phyloP scores from a whole-genome alignment of 2,113 vertebrate species.

The Engraulis encrasicolus region DNA sequence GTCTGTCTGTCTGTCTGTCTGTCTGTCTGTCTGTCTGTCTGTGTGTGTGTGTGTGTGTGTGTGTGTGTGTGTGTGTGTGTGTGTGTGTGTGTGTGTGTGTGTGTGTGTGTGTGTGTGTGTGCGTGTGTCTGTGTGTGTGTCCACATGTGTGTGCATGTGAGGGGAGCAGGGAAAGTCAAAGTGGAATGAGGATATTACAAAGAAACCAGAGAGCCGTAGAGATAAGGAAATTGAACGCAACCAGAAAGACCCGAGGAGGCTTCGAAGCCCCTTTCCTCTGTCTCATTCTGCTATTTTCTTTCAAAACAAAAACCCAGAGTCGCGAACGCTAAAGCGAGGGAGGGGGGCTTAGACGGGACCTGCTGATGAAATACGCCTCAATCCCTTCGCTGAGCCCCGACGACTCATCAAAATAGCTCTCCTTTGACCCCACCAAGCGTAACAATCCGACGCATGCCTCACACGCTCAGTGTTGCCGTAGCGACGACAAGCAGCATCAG shows the following conservation, averaged over 20 bases:
- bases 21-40: too few species aligned
- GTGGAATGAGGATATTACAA: constrained; percentile 65
- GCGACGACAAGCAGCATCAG: background rate
- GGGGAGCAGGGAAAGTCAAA: constrained; percentile 25
- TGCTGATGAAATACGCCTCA: constrained; percentile 63
- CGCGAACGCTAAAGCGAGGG: constrained; percentile 28
- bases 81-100: constrained; percentile 1
- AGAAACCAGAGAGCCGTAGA: constrained; percentile 65
- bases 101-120: background rate
- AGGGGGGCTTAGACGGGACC: constrained; percentile 52
- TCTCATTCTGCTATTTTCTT: constrained; percentile 67
- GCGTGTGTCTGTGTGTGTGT: constrained; percentile 14
- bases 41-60: background rate
- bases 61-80: constrained; percentile 10
- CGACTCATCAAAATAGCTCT: constrained; percentile 22
- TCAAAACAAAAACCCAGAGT: constrained; percentile 62
- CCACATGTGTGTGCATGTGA: background rate
- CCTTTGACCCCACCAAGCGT: background rate
- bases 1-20: constrained; percentile 1
- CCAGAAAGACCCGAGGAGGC: constrained; percentile 42
- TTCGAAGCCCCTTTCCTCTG: constrained; percentile 60
- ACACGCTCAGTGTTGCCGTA: background rate
- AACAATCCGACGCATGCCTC: background rate
- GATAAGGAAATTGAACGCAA: constrained; percentile 73
- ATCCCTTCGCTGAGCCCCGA: constrained; percentile 43